phyloP scores from a whole-genome alignment of 2,113 vertebrate genomes.

The Pantherophis guttatus region DNA sequence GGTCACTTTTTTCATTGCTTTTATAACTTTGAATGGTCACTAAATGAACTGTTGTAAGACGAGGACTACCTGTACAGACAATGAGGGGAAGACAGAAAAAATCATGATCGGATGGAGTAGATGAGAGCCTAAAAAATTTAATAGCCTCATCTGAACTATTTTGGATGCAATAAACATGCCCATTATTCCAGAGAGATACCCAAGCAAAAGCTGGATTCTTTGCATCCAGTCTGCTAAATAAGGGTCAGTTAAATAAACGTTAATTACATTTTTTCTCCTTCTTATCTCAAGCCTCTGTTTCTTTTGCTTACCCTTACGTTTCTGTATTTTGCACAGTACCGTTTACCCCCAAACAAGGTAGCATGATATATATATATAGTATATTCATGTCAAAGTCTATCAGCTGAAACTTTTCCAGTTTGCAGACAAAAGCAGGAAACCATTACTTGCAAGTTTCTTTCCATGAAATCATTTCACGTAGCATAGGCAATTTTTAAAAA shows the following conservation, averaged over 20 bases:
- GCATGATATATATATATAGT: background rate
- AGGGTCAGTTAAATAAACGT: background rate
- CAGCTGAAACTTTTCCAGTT: background rate
- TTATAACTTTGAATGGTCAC: no score
- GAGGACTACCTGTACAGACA: background rate
- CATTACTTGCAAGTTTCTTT: background rate
- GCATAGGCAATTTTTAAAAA: background rate
- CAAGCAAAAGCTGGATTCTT: background rate
- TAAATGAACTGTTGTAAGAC: no score
- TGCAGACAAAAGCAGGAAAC: background rate
- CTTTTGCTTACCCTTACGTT: background rate
- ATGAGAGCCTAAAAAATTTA: background rate
- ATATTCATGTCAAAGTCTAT: background rate
- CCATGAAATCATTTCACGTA: background rate
- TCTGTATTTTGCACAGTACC: background rate
- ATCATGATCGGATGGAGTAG: background rate
- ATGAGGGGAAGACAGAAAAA: background rate
- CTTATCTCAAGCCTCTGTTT: background rate
- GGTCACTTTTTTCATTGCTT: no score
- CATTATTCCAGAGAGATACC: background rate
- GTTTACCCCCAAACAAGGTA: background rate
- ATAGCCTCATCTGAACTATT: background rate
- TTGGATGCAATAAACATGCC: background rate
- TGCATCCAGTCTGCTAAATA: background rate
- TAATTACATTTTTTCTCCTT: background rate